A percentile compares a stretch with the other conserved stretches of the same genome.
These are phyloP conservation scores for Barypeithes pellucidus DNA, from an alignment of 2,888 invertebrate genomes.

Conservation along the genomic window DNA sequence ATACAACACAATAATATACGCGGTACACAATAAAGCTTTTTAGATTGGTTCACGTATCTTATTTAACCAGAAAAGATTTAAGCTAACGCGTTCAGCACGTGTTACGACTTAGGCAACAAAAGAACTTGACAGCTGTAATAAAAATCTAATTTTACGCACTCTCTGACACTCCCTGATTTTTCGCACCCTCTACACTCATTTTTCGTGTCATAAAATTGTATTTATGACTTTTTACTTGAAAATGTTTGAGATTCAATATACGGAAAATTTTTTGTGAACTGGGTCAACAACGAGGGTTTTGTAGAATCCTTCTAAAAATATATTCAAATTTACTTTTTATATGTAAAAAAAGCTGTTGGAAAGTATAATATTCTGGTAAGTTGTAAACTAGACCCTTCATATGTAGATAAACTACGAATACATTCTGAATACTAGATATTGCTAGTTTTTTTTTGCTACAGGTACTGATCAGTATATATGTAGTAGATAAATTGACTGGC, in stretches of 20 bases:
- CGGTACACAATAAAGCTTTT: slow-evolving; percentile 22
- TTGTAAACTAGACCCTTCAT: neutral
- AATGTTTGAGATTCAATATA: slow-evolving; percentile 27
- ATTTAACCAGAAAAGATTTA: slow-evolving; percentile 38
- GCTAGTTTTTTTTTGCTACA: too few species aligned
- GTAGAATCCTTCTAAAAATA: slow-evolving; percentile 3
- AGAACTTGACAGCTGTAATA: slow-evolving; percentile 27
- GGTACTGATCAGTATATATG: too few species aligned
- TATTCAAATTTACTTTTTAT: slow-evolving; percentile 8
- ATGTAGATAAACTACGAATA: neutral
- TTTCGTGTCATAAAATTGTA: slow-evolving; percentile 37
- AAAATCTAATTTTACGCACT: slow-evolving; percentile 43
- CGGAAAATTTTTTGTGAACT: neutral
- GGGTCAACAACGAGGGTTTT: slow-evolving; percentile 9
- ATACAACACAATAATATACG: neutral
- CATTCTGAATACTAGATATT: too few species aligned
- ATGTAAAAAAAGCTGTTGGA: neutral
- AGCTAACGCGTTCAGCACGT: slow-evolving; percentile 30
- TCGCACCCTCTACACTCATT: slow-evolving; percentile 24
- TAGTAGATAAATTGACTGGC: too few species aligned
- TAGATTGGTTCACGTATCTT: slow-evolving; percentile 38
- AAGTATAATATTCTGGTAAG: neutral
- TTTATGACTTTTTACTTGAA: slow-evolving; percentile 37
- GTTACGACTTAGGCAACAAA: slow-evolving; percentile 31
- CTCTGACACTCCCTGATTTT: slow-evolving; percentile 25